Conservation (phyloP, 2,797 vertebrate genomes). For the Chrosomus eos region DNA sequence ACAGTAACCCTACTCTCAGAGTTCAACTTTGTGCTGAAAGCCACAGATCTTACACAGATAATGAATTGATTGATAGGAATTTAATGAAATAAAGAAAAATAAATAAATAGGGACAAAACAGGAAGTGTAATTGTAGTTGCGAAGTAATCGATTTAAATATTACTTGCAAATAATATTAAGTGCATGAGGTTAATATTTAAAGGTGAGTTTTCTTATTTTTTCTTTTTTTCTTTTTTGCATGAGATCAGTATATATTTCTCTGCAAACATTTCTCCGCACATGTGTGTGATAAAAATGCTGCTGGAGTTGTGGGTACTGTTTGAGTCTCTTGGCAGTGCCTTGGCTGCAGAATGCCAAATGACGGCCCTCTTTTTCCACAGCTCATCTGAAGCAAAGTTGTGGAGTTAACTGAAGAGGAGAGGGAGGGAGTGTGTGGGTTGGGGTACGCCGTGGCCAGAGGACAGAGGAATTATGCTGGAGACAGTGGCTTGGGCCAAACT, state of each 20-base stretch:
- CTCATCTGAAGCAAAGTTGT: slow-evolving; percentile 15
- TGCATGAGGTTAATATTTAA: not conserved
- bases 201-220: not conserved
- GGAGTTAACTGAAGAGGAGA: slow-evolving; percentile 1
- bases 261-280: slow-evolving; percentile 18
- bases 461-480: slow-evolving; percentile 81
- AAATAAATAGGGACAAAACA: not conserved
- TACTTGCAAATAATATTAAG: not conserved
- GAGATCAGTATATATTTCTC: not conserved
- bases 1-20: not conserved
- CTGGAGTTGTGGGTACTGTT: slow-evolving; percentile 67
- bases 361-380: slow-evolving; percentile 67
- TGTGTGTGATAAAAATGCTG: slow-evolving; percentile 69
- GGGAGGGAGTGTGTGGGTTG: slow-evolving; percentile 67
- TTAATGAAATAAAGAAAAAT: not conserved
- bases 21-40: not conserved
- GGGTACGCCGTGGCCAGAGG: slow-evolving; percentile 72
- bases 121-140: not conserved
- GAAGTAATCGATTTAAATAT: not conserved
- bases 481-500: slow-evolving; percentile 84
- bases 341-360: slow-evolving; percentile 67
- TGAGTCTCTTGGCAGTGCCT: slow-evolving; percentile 69
- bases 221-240: not conserved
- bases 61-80: not conserved
- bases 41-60: not conserved